A percentile compares a stretch with the other conserved stretches of the same genome.
Conservation (phyloP, 2,113 vertebrate species). For the Aramus guarauna region DNA sequence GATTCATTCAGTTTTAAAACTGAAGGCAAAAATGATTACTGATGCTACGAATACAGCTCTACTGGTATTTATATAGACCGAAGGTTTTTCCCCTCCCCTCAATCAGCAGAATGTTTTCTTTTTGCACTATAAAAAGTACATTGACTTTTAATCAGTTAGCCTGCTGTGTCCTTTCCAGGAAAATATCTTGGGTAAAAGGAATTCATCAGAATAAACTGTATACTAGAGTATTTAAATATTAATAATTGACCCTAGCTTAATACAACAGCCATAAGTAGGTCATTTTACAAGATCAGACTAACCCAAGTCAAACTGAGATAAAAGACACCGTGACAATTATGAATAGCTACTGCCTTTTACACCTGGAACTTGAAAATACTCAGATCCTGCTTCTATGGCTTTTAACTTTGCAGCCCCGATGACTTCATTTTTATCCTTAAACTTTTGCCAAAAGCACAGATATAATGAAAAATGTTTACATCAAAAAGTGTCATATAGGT, state of each 20-base stretch:
- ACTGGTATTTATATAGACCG: neutral
- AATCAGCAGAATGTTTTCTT: slow-evolving; percentile 3
- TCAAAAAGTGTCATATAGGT: neutral
- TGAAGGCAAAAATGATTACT: neutral
- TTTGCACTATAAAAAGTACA: neutral
- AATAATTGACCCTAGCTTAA: neutral
- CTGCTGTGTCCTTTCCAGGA: neutral
- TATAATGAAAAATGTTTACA: neutral
- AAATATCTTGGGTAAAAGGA: neutral
- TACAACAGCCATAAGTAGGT: neutral
- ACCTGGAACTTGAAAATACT: neutral
- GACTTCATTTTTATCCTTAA: neutral
- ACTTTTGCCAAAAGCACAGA: neutral
- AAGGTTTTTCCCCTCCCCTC: neutral
- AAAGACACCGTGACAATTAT: slow-evolving; percentile 37
- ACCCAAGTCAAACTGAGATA: neutral
- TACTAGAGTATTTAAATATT: neutral
- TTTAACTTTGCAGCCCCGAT: neutral
- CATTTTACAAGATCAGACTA: slow-evolving; percentile 46
- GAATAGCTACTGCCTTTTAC: neutral
- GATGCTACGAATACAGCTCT: neutral
- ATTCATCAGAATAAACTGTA: neutral
- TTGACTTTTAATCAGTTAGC: neutral
- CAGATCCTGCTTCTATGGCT: neutral
- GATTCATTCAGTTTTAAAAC: neutral